Conservation (phyloP, 37 sponge, comb jelly and placozoan genomes). For the Aphrocallistes beatrix region DNA sequence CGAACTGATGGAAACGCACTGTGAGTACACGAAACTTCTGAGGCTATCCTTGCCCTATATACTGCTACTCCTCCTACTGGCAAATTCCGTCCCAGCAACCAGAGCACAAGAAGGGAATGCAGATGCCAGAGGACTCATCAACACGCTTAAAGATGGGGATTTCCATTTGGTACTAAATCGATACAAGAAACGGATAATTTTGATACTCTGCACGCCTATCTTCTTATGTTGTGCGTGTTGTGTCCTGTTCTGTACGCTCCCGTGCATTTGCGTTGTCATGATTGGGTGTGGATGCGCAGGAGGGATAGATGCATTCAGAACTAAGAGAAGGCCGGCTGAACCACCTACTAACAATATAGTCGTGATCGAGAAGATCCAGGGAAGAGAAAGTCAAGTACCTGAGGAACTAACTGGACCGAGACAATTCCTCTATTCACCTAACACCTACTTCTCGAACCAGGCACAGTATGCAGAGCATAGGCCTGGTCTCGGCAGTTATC, state of each 20-base stretch:
- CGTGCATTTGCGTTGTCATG: background rate
- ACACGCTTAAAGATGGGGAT: background rate
- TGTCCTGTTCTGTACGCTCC: background rate
- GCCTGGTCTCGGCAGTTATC: no score
- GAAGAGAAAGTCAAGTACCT: background rate
- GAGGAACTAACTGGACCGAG: background rate
- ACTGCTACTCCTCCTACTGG: background rate
- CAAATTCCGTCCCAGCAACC: background rate
- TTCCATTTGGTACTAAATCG: background rate
- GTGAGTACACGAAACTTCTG: background rate
- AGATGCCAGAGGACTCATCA: background rate
- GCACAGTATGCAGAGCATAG: no score
- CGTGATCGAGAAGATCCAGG: background rate
- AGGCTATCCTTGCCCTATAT: background rate
- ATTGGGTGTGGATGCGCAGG: background rate
- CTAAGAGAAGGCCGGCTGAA: background rate
- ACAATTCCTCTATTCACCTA: no score
- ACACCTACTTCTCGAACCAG: no score
- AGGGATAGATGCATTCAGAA: background rate
- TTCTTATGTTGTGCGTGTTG: background rate
- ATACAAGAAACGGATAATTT: background rate
- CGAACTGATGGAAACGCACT: background rate
- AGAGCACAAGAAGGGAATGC: background rate
- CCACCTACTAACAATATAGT: background rate
- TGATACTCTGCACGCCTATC: background rate